Conservation (phyloP, 1,140 invertebrate genomes). For the Drosophila prosaltans region DNA sequence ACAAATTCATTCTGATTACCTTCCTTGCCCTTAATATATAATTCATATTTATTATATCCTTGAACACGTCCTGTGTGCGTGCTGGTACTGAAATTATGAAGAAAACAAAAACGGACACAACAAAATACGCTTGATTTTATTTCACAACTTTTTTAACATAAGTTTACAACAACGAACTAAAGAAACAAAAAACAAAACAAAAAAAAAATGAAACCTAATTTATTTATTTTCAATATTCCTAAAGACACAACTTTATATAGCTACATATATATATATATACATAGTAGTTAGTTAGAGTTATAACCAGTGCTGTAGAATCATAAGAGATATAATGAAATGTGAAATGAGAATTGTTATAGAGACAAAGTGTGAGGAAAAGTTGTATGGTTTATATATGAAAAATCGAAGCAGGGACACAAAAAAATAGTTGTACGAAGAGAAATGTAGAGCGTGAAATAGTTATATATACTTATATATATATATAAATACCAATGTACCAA, state of each 20-base stretch:
- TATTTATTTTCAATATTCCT: constrained; percentile 53
- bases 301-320: constrained; percentile 28
- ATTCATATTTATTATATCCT: constrained; percentile 21
- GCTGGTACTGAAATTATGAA: constrained; percentile 42
- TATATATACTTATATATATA: constrained; percentile 28
- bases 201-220: constrained; percentile 6
- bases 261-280: constrained; percentile 15
- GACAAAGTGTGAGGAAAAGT: constrained; percentile 9
- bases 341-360: constrained; percentile 57
- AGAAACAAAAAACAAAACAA: background rate
- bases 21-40: background rate
- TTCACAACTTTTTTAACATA: constrained; percentile 17
- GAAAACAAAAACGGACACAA: constrained; percentile 19
- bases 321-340: background rate
- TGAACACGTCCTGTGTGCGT: constrained; percentile 16
- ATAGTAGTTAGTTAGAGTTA: constrained; percentile 8
- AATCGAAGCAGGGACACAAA: constrained; percentile 63
- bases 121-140: constrained; percentile 42
- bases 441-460: constrained; percentile 51
- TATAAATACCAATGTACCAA: constrained; percentile 34
- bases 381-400: constrained; percentile 58
- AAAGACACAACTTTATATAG: constrained; percentile 19
- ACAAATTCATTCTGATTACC: constrained; percentile 11
- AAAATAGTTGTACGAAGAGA: constrained; percentile 61
- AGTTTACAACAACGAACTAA: constrained; percentile 72